phyloP scores from a whole-genome alignment of 2,113 vertebrate genomes.

The Anser brachyrhynchus region DNA sequence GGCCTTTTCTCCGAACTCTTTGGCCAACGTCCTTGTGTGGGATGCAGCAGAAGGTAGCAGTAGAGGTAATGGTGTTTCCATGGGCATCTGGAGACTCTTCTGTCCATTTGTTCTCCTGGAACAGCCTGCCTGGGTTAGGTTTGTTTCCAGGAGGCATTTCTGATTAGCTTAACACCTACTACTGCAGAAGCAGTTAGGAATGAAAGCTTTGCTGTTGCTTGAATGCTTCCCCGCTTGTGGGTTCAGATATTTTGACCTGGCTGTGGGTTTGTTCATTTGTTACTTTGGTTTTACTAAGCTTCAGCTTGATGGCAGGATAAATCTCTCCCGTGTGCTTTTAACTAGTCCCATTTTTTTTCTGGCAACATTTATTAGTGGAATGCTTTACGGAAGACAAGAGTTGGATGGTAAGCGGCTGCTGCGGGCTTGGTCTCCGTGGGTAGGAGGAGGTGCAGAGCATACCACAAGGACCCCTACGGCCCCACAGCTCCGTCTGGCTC shows the following conservation, averaged over 20 bases:
- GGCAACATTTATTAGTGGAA: not conserved
- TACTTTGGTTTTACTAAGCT: not conserved
- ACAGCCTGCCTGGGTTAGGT: not conserved
- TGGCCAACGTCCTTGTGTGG: not conserved
- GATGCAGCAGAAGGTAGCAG: not conserved
- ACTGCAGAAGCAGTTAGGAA: not conserved
- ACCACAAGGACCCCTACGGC: not conserved
- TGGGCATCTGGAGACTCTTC: constrained; percentile 8
- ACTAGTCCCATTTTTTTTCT: not conserved
- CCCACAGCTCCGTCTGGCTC: not conserved
- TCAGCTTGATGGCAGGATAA: not conserved
- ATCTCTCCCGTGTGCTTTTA: not conserved
- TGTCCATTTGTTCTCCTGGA: not conserved
- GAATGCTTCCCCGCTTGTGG: not conserved
- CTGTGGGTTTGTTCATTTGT: not conserved
- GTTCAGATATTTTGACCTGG: not conserved
- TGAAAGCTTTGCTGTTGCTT: not conserved
- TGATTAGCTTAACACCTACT: not conserved
- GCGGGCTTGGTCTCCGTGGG: not conserved
- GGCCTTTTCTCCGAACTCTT: constrained; percentile 10
- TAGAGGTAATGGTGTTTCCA: not conserved
- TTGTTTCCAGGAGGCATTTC: constrained; percentile 11
- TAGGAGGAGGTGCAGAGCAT: not conserved
- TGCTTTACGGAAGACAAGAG: not conserved
- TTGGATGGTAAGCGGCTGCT: not conserved